phyloP scores from a whole-genome alignment of 2,888 invertebrate genomes.

The Drosophila limbata region DNA sequence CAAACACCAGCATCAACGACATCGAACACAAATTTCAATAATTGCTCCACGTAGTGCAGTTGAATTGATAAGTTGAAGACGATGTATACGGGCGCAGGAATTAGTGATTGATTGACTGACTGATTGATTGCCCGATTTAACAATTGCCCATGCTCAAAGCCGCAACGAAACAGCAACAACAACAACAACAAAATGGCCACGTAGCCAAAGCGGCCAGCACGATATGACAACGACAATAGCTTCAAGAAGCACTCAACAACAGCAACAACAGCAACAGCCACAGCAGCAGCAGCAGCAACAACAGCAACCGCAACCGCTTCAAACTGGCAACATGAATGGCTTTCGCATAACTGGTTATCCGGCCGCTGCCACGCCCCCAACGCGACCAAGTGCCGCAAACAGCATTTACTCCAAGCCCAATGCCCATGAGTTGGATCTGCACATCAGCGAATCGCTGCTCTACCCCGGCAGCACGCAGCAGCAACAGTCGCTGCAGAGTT shows the following conservation, averaged over 20 bases:
- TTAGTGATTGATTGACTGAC: conserved; percentile 55
- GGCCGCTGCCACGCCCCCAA: conserved; percentile 66
- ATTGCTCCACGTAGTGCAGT: conserved; percentile 50
- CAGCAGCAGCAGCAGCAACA: conserved; percentile 32
- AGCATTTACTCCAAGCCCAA: conserved; percentile 65
- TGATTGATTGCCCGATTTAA: conserved; percentile 43
- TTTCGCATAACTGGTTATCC: conserved; percentile 82
- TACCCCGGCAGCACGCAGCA: conserved; percentile 72
- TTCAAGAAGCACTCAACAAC: conserved; percentile 61
- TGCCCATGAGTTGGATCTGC: conserved; percentile 75
- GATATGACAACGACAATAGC: conserved; percentile 70
- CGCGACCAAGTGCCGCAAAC: conserved; percentile 42
- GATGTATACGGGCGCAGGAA: conserved; percentile 15
- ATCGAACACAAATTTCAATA: conserved; percentile 31
- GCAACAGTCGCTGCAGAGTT: conserved; percentile 64
- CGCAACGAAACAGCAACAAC: conserved; percentile 7
- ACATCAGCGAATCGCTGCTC: conserved; percentile 76
- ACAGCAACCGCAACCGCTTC: conserved; percentile 23
- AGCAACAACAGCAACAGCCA: conserved; percentile 46
- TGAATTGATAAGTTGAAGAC: conserved; percentile 45
- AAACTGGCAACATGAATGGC: conserved; percentile 75
- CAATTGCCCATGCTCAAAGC: conserved; percentile 34
- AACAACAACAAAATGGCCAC: conserved; percentile 44
- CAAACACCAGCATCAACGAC: conserved; percentile 4
- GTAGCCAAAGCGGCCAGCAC: conserved; percentile 35